A percentile compares a stretch with the other conserved stretches of the same genome.
These are phyloP conservation scores for Caenorhabditis japonica DNA, from an alignment of 2,888 invertebrate species.

Conservation along the genomic window DNA sequence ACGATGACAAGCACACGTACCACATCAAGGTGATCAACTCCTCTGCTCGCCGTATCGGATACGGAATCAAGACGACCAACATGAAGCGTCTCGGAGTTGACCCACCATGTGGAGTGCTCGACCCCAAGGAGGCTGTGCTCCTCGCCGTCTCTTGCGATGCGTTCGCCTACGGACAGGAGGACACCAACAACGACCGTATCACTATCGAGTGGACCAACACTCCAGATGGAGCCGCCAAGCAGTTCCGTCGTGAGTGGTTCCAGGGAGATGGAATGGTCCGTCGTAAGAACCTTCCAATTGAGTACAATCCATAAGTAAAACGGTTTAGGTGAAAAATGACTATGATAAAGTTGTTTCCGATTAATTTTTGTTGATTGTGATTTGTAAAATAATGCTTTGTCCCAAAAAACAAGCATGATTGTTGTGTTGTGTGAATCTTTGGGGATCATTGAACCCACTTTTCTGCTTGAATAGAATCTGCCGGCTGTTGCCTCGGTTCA, in stretches of 20 bases:
- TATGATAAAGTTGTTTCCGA: too few relatives aligned
- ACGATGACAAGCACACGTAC: conserved; percentile 72
- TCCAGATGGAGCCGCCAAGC: conserved; percentile 65
- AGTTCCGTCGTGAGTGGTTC: conserved; percentile 71
- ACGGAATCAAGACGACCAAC: conserved; percentile 74
- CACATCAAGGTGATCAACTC: conserved; percentile 63
- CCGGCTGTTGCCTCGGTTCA: too few relatives aligned
- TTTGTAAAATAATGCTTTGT: too few relatives aligned
- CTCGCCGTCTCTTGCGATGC: conserved; percentile 73
- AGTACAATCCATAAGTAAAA: conserved; percentile 57
- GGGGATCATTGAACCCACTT: too few relatives aligned
- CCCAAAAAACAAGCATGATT: too few relatives aligned
- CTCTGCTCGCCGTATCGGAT: conserved; percentile 67
- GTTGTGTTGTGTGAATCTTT: too few relatives aligned
- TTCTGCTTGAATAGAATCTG: too few relatives aligned
- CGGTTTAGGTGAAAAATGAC: too few relatives aligned
- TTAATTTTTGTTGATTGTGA: too few relatives aligned
- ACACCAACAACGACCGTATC: conserved; percentile 70
- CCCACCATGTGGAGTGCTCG: conserved; percentile 71
- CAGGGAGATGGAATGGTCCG: conserved; percentile 69
- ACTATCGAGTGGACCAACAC: conserved; percentile 70
- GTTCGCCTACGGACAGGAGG: conserved; percentile 66
- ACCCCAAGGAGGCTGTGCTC: conserved; percentile 70
- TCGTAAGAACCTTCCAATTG: conserved; percentile 63
- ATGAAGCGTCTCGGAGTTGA: conserved; percentile 70